Evolutionary conservation across 1,140 invertebrate species (phyloP), one percentile per base, ranked within the genome.

Genomic region (Lerema accius): DNA sequence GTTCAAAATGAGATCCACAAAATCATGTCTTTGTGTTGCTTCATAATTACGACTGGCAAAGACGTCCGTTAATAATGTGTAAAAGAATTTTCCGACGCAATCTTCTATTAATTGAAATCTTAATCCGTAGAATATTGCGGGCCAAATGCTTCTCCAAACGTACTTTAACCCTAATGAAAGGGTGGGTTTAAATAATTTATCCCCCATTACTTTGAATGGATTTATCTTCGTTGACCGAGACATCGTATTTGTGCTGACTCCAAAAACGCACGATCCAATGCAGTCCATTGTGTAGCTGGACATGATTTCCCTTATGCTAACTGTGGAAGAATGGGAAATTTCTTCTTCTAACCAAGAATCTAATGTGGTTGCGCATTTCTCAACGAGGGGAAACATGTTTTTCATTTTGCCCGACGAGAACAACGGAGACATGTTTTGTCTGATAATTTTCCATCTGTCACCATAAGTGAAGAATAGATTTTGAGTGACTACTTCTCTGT

Each of bases 391-490:
- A 63, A 91, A 92, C 91, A 94, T 94, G 15, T 86, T 85, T 76
- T 91, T 93, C 58, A 95, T 90, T 82, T 94, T 94, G 2, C 89
- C 82, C 1, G 91, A 82, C 0, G 93, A 92, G 73, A 94, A 95
- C 4, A 92, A 88, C 4, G 93, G 93, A 7, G 92, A 92, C 39
- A 94, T 75, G 50, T 94, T 93, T 11, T 84, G 76, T 23, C 94
- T 78, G 3, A 93, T 63, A 1, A 91, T 75, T 73, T 91, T 92
- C 94, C 94, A 94, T 35, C 80, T 73, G 23, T 91, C 84, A 0
- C 89, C 91, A 2, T 73, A 64, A 0, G 80, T 50, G 37, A 79
- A 81, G 28, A 92, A 87, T 7, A 92, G 50, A 62, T 89, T 85
- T 26, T 48, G 63, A 0, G 72, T 71, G 1, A 78, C 17, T 0